Evolutionary conservation across 2,113 vertebrate species (phyloP), one percentile per base, ranked within the genome.

Genomic region (Larimichthys crocea): DNA sequence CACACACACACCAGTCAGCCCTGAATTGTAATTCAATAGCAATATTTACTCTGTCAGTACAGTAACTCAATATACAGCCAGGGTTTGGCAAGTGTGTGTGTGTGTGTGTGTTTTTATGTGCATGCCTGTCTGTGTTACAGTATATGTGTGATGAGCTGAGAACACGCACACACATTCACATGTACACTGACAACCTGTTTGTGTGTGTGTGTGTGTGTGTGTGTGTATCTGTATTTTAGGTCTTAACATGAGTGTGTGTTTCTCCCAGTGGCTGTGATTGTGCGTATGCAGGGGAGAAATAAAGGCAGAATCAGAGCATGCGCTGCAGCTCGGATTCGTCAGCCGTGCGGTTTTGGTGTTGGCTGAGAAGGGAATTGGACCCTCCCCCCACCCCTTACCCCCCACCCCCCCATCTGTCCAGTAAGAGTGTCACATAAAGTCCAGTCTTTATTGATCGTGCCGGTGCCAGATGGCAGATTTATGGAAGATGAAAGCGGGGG

Each of bases 401-500:
- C 60, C 29, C 26, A 26, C 19, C 80, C 73, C 73, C 35, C 85
- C 80, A 75, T 80, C 90, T 75, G 89, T 94, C 91, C 92, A 86
- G 82, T 79, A 79, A 84, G 83, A 82, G 91, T 93, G 94, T 95
- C 91, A 93, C 88, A 93, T 93, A 93, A 94, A 94, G 92, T 91
- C 87, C 77, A 75, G 76, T 92, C 91, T 89, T 94, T 94, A 94
- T 91, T 95, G 94, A 94, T 93, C 71, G 74, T 84, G 89, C 86
- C 79, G 85, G 83, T 87, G 91, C 94, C 95, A 95, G 93, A 94
- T 94, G 94, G 88, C 84, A 94, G 91, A 94, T 94, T 92, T 92
- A 94, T 94, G 91, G 88, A 88, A 95, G 94, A 95, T 95, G 92
- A 96, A 95, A 95, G 93, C 68, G 44, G 24, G 29, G 80, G 48